phyloP scores from a whole-genome alignment of 2,113 vertebrate genomes.

The Ellobius talpinus region DNA sequence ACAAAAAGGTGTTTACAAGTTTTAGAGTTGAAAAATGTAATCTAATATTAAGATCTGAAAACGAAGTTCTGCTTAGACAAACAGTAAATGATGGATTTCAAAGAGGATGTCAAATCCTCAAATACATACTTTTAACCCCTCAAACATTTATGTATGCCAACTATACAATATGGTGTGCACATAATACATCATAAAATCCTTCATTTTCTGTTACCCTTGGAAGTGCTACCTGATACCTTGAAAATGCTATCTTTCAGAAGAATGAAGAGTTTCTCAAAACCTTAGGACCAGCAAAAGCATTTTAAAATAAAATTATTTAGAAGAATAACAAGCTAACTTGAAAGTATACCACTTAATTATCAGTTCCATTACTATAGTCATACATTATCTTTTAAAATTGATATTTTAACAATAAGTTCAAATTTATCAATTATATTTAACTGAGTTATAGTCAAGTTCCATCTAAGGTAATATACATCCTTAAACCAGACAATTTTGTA shows the following conservation, averaged over 20 bases:
- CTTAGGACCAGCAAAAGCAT: not conserved
- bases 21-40: constrained; percentile 71
- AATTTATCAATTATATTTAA: not conserved
- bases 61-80: constrained; percentile 61
- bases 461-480: not conserved
- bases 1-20: constrained; percentile 71
- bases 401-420: not conserved
- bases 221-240: not conserved
- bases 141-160: constrained; percentile 51
- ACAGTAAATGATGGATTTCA: constrained; percentile 69
- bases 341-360: not conserved
- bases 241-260: not conserved
- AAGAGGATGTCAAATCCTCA: constrained; percentile 65
- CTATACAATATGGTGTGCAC: not conserved
- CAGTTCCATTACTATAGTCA: not conserved
- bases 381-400: no score
- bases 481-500: not conserved
- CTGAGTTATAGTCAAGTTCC: not conserved
- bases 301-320: not conserved
- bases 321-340: not conserved
- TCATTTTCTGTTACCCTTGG: not conserved
- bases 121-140: not conserved
- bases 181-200: not conserved
- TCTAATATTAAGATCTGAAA: constrained; percentile 54
- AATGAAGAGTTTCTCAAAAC: constrained; percentile 13